Evolutionary conservation across 1,140 invertebrate genomes (phyloP).

Genomic region (Penaeus japonicus): DNA sequence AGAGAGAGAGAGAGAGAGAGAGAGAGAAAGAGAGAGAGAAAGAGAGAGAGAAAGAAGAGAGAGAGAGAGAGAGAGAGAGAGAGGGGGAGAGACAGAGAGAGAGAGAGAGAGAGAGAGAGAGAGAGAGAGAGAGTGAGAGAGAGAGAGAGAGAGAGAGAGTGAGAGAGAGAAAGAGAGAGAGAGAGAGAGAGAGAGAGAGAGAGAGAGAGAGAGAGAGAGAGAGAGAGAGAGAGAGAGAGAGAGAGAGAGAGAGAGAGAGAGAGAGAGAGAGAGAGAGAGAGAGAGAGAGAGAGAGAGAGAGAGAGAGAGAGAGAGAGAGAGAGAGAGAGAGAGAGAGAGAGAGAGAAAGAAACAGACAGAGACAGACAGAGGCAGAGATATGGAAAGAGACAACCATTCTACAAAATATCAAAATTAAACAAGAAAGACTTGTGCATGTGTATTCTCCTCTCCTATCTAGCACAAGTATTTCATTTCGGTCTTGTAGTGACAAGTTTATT

Average conservation of each 20-base stretch:
- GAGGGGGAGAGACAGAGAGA: background rate
- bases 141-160: constrained; percentile 4
- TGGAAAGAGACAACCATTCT: too few relatives aligned
- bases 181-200: too few relatives aligned
- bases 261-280: background rate
- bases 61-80: background rate
- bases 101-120: background rate
- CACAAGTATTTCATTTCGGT: too few relatives aligned
- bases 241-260: background rate
- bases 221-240: background rate
- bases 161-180: background rate
- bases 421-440: too few relatives aligned
- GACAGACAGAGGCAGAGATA: too few relatives aligned
- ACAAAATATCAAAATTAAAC: too few relatives aligned
- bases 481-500: too few relatives aligned
- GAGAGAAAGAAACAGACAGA: background rate
- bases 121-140: constrained; percentile 1
- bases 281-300: background rate
- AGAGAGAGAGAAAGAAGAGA: background rate
- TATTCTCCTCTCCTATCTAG: too few relatives aligned
- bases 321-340: background rate
- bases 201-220: too few relatives aligned
- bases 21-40: background rate
- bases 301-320: background rate
- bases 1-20: background rate